Evolutionary conservation across 2,888 invertebrate species (phyloP).

Genomic region (Mechanitis messenoides): DNA sequence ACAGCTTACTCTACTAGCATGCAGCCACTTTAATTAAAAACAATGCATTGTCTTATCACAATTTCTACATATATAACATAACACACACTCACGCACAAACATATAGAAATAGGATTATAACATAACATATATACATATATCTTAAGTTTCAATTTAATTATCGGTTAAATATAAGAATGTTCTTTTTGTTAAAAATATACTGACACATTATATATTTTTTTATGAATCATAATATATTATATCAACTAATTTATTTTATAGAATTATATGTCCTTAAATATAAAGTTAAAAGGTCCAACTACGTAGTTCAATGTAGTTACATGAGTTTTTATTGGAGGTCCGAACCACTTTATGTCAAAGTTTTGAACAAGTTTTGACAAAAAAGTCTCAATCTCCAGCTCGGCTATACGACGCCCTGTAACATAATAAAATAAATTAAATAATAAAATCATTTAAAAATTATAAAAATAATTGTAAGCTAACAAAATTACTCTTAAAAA

Average conservation of each 20-base stretch:
- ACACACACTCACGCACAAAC: too few relatives aligned
- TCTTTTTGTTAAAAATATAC: not conserved
- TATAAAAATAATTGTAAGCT: too few relatives aligned
- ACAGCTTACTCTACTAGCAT: too few relatives aligned
- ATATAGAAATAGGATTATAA: too few relatives aligned
- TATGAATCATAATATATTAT: not conserved
- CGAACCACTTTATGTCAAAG: conserved; percentile 45
- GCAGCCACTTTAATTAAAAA: too few relatives aligned
- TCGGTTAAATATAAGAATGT: not conserved
- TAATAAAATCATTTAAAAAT: too few relatives aligned
- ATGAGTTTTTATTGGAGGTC: conserved; percentile 41
- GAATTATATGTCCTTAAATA: conserved; percentile 47
- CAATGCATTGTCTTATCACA: too few relatives aligned
- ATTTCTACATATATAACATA: too few relatives aligned
- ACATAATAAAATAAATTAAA: conserved; percentile 2
- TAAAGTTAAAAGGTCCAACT: conserved; percentile 49
- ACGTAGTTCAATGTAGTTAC: conserved; percentile 46
- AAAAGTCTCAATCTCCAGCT: conserved; percentile 71
- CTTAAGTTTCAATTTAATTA: too few relatives aligned
- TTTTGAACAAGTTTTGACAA: conserved; percentile 44
- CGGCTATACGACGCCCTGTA: conserved; percentile 77
- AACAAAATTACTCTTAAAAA: too few relatives aligned
- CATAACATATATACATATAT: too few relatives aligned
- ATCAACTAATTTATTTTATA: not conserved
- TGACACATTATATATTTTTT: too few relatives aligned